These are phyloP conservation scores for Cuculus canorus DNA, from an alignment of 2,797 vertebrate genomes.

Conservation along the genomic window DNA sequence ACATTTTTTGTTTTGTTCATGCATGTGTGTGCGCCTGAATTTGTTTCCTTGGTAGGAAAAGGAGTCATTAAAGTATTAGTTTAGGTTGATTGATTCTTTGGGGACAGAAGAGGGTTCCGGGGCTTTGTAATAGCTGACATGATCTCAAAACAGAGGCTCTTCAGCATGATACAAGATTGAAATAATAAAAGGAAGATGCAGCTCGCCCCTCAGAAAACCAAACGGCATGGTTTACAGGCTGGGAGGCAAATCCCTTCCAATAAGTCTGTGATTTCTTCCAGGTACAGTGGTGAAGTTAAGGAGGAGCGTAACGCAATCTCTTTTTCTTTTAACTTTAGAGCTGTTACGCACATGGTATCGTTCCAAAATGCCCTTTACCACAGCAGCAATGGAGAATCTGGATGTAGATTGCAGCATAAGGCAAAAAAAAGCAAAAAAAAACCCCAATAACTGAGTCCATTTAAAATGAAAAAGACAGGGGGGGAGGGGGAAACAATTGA, in stretches of 20 bases:
- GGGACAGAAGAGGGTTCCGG: slow-evolving; percentile 60
- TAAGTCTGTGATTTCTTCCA: neutral
- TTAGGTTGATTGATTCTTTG: slow-evolving; percentile 71
- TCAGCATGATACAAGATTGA: slow-evolving; percentile 10
- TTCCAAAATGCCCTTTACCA: neutral
- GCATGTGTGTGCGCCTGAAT: slow-evolving; percentile 25
- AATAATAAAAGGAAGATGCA: slow-evolving; percentile 20
- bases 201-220: neutral
- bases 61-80: slow-evolving; percentile 77
- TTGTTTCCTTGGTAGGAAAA: slow-evolving; percentile 75
- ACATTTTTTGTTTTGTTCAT: slow-evolving; percentile 16
- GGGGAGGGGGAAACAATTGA: neutral
- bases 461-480: neutral
- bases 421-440: neutral
- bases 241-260: neutral
- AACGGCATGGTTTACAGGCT: neutral
- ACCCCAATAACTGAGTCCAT: rapidly evolving
- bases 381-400: neutral
- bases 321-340: neutral
- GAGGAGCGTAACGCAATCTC: neutral
- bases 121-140: slow-evolving; percentile 61
- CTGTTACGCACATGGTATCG: neutral
- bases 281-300: neutral
- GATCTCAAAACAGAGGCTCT: slow-evolving; percentile 51
- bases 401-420: neutral